Evolutionary conservation across 2,888 invertebrate genomes (phyloP), one percentile per base, ranked within the genome.

Genomic region (Eristalis arbustorum): DNA sequence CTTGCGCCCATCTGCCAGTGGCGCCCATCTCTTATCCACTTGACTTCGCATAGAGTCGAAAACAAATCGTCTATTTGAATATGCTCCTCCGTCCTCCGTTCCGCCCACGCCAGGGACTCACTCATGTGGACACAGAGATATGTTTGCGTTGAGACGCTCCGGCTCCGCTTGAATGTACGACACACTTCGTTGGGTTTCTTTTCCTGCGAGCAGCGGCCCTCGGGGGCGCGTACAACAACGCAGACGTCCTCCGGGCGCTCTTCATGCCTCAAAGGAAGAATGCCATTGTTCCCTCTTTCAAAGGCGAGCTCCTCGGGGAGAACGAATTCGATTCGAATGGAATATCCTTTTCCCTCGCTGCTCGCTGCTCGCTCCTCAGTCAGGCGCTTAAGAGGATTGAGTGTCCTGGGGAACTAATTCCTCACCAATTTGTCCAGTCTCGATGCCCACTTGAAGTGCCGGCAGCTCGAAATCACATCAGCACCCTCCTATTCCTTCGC

Each of bases 51-150:
- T 72, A 14, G 62, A 62, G 49, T 64, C 34, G 69, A 75, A 67
- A 66, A 71, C 66, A 71, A 84, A 84, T 79, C 66, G 71, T 67
- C 69, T 84, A 75, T 75, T 80, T 72, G 31, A 67, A 28, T 25
- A 40, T 71, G 23, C 14, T 64, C 13, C 23, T 40, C 34, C 31
- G 10, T 13, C 62, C 61, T 18, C 22, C 22, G 23, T 11, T n/a
- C n/a, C 8, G 11, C 40, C 23, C 40, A 67, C 75, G 62, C 62
- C 62, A 80, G 31, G 61, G 56, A 63, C 42, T 59, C 84, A 80
- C 37, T 84, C 84, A 84, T 84, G 84, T 69, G 75, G 61, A 71
- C 34, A 66, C 69, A 42, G 66, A 84, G 84, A 80, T 84, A 80
- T 62, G 66, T 11, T 69, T 67, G 2, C 61, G 49, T 59, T 63